Base-by-base conservation (phyloP, 2,888 invertebrate genomes). In the Pogonocherus hispidulus region DNA sequence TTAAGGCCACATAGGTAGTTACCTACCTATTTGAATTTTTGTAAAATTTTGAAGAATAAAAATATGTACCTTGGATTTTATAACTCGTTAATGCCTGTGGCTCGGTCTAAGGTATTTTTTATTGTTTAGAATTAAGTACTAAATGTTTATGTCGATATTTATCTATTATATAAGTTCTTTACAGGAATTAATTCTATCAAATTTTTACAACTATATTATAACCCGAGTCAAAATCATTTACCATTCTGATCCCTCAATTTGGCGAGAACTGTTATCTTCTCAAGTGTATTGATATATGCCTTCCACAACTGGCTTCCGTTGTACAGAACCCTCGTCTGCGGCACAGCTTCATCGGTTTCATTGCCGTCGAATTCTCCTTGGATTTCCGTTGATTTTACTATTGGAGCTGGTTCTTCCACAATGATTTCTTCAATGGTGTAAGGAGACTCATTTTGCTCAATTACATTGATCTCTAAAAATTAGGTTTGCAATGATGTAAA, bases 281-380 rank as follows among this genome's bases (percentile, higher is more conserved):
- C 88, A 72, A 88, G 87, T 37, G 86, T 86, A 54, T 87, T 86
- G 11, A 88, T 86, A 4, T 83, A 84, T 46, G 94, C 90, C 80
- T 93, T 89, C 92, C 94, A 93, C 14, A 94, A 84, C 85, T 95
- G 94, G 16, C 92, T 91, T 1, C 94, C 94, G 55, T 90, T 88
- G 82, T 94, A 95, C 57, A 90, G 89, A 47, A 93, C 87, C 68
- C 77, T 78, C 8, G 63, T 70, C 68, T 74, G 70, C 5, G 74
- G 69, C 66, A 67, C 56, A n/a, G 32, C 18, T 11, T 66, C 72
- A 18, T 69, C 71, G 6, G 41, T 41, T 41, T 3, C n/a, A 41
- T 51, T 18, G 11, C 52, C 59, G 11, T 27, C 20, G 41, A 32
- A 4, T 18, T 55, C 44, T 68, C 67, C 54, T 2, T 20, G 14